Evolutionary conservation across 2,888 invertebrate species (phyloP), one percentile per base, ranked within the genome.

Genomic region (Microplitis manilae): DNA sequence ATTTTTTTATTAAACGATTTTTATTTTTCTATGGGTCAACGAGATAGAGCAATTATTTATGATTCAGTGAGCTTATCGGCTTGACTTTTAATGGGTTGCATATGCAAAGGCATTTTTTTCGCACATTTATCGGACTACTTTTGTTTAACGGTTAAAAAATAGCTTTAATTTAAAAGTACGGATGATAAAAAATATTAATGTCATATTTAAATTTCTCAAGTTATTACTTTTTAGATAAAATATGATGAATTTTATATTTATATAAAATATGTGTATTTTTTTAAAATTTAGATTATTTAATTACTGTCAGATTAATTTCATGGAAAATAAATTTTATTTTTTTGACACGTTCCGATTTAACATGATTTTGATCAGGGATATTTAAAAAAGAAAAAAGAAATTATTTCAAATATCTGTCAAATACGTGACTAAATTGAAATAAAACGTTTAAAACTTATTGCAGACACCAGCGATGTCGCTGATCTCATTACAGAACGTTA

Each of bases 31-130:
- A 13, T 38, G 59, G 68, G 60, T 74, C 59, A 13, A 60, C 17
- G 39, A 74, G 76, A 77, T 68, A 76, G 76, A 75, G 73, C 72
- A 61, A 78, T 73, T 73, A 73, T 73, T 73, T 65, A 73, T 65
- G 40, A 73, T 65, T 65, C 73, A 65, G 41, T 41, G 73, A 73
- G 64, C 50, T 73, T 73, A 73, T 73, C 73, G 73, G 50, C n/a
- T 6, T 41, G 64, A 73, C 50, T 50, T 65, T 65, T 73, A 65
- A 73, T 73, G 50, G 41, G 9, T 20, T 73, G 65, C 73, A 65
- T 65, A 50, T 73, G 73, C 73, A 73, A 65, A 64, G 65, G 41
- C 15, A 65, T 73, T 50, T 65, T 30, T 30, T 30, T 30, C 30
- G 30, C 64, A 8, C 17, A 17, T n/a, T 39, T 15, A 62, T 62